Conservation (phyloP, 1,140 invertebrate genomes). For the Drosophila asahinai region DNA sequence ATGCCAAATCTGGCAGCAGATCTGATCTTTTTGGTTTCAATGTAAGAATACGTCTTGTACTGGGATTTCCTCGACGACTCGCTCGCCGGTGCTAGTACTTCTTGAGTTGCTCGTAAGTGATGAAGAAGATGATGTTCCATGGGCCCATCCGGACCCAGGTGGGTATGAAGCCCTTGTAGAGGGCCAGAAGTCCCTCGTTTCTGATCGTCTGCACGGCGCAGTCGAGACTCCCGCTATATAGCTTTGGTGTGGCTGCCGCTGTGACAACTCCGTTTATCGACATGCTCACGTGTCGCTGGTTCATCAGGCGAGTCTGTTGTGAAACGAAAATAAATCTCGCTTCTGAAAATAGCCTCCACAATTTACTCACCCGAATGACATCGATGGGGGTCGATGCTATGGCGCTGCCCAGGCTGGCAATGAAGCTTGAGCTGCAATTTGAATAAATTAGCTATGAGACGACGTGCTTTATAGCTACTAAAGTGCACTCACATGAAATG, state of each 20-base stretch:
- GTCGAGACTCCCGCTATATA: constrained; percentile 95
- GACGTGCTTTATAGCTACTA: not conserved
- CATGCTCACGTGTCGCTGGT: constrained; percentile 90
- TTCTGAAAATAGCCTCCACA: not conserved
- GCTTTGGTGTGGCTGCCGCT: constrained; percentile 85
- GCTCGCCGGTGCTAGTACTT: constrained; percentile 85
- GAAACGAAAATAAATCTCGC: no score
- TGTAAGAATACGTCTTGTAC: constrained; percentile 68
- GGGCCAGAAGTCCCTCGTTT: constrained; percentile 91
- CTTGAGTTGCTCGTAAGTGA: constrained; percentile 97
- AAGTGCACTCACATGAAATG: constrained; percentile 92
- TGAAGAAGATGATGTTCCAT: constrained; percentile 99
- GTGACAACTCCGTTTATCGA: constrained; percentile 84
- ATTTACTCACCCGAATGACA: constrained; percentile 93
- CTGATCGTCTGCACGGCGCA: constrained; percentile 91
- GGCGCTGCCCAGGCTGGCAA: constrained; percentile 96
- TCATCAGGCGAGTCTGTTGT: constrained; percentile 95
- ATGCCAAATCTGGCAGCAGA: constrained; percentile 33
- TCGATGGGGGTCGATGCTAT: constrained; percentile 97
- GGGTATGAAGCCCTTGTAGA: constrained; percentile 98
- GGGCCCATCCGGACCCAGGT: constrained; percentile 98
- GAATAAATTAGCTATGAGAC: constrained; percentile 5
- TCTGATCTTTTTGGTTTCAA: constrained; percentile 68
- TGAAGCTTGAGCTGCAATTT: constrained; percentile 91
- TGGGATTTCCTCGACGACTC: constrained; percentile 28